Evolutionary conservation across 2,888 invertebrate species (phyloP).

Genomic region (Oligia fasciuncula): DNA sequence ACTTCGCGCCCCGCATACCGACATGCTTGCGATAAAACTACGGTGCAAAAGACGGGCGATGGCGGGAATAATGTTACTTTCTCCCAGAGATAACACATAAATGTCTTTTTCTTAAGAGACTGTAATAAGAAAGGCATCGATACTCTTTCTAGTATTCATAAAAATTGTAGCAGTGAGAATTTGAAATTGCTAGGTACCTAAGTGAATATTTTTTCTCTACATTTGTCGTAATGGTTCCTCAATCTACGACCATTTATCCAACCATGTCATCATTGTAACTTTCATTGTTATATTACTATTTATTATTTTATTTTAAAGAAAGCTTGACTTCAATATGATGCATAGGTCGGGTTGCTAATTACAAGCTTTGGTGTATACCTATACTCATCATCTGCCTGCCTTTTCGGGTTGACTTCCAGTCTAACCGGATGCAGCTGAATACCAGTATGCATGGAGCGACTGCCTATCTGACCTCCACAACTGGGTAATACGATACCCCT

Average conservation of each 20-base stretch:
- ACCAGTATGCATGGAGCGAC: no score
- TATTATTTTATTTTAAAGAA: not conserved
- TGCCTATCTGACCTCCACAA: no score
- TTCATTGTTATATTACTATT: not conserved
- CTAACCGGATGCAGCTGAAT: no score
- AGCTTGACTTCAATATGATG: not conserved
- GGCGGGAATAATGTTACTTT: conserved; percentile 18
- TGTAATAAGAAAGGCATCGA: no score
- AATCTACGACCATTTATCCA: not conserved
- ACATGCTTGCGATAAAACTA: conserved; percentile 45
- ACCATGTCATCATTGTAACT: not conserved
- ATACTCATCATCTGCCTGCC: no score
- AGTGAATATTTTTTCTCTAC: not conserved
- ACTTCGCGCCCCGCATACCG: conserved; percentile 59
- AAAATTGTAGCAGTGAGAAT: not conserved
- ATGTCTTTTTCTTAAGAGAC: not conserved
- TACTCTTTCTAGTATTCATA: not conserved
- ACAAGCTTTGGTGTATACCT: no score
- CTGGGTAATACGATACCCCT: no score
- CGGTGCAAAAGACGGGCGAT: conserved; percentile 9
- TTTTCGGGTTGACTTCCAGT: no score
- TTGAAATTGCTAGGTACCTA: not conserved
- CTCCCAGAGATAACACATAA: not conserved
- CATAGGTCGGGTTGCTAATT: not conserved
- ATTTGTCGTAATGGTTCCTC: not conserved